Base-by-base conservation (phyloP, 2,797 vertebrate genomes). In the Lophius americanus region DNA sequence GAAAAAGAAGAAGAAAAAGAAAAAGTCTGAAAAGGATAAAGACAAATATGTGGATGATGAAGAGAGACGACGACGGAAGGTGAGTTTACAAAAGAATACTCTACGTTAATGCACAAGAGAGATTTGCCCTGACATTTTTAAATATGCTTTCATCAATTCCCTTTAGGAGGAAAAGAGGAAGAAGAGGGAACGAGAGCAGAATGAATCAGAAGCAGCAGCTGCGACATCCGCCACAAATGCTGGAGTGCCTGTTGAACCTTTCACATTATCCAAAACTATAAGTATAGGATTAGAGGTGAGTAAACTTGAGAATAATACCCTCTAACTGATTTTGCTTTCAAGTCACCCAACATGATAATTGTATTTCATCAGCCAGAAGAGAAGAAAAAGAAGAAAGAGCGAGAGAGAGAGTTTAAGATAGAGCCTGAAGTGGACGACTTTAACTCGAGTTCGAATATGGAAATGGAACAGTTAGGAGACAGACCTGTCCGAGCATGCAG, bases 1-100 rank as follows among this genome's bases (percentile, higher is more conserved):
- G 33, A 99, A 98, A 53, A 99, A 99, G 79, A 99, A 99, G 67
- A 99, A 99, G 33, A 99, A 99, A 76, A 98, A 99, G 71, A 99
- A 99, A 12, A 99, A 99, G 73, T 94, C 96, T 0, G 97, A 99
- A 65, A 98, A 98, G 66, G 96, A 98, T 37, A 98, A 97, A 89
- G 96, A 97, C 81, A 97, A 98, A 44, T 95, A 97, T 65, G 80
- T 95, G 57, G 96, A 97, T 67, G 96, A 97, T n/a, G 96, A 97
- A 1, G 96, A 97, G 55, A 93, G 98, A 78, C 94, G 96, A 60
- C 95, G 96, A 37, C 92, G 97, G 38, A 99, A 98, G 94, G 98
- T 96, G 69, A 69, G 89, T 79, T 38, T 7, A 32, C 5, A 35
- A 32, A 38, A 50, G 0, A 54, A 12, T 2, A 5, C 4, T 54